phyloP scores from a whole-genome alignment of 2,797 vertebrate species.

The Sarcophilus harrisii region DNA sequence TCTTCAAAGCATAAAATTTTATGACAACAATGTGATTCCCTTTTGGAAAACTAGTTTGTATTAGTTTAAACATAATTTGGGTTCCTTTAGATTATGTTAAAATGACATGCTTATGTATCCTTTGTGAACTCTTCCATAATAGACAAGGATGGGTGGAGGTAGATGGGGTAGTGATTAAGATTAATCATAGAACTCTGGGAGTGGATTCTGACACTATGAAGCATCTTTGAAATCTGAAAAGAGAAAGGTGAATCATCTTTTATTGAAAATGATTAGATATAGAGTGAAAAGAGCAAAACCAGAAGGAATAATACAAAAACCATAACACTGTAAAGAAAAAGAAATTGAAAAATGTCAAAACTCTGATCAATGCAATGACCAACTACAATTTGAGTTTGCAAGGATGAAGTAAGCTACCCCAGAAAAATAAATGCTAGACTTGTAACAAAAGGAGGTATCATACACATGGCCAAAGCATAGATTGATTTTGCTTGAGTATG shows the following conservation, averaged over 20 bases:
- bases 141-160: neutral
- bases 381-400: too few species aligned
- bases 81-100: constrained; percentile 34
- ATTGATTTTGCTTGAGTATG: neutral
- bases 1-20: constrained; percentile 39
- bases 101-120: constrained; percentile 18
- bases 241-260: constrained; percentile 9
- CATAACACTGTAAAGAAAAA: neutral
- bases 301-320: neutral
- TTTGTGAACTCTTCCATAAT: constrained; percentile 45
- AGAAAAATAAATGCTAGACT: neutral
- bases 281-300: neutral
- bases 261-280: constrained; percentile 7
- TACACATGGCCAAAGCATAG: neutral
- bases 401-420: neutral
- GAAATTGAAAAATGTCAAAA: neutral
- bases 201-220: neutral
- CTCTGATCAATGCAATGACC: neutral
- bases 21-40: constrained; percentile 23
- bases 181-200: neutral
- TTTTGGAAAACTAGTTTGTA: constrained; percentile 35
- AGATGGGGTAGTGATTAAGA: neutral
- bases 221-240: neutral
- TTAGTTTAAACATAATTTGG: constrained; percentile 33
- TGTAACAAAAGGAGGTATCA: neutral